Evolutionary conservation across 2,888 invertebrate genomes (phyloP).

Genomic region (Yponomeuta plumbellus): DNA sequence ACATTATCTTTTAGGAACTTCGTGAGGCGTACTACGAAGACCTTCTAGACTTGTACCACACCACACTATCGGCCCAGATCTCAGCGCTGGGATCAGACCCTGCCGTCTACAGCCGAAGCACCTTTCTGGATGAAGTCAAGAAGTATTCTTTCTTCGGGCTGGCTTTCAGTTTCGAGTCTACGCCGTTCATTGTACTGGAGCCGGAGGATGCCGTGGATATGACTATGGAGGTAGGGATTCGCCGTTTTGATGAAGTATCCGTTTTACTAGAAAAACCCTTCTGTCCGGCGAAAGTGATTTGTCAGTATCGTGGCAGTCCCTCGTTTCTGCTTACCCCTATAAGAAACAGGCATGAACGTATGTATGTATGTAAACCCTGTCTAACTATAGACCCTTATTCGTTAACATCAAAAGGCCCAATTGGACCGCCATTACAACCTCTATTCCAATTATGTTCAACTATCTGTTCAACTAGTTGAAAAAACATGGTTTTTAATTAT

Average conservation of each 20-base stretch:
- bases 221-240: constrained; percentile 55
- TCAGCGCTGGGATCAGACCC: constrained; percentile 78
- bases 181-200: constrained; percentile 73
- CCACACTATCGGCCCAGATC: constrained; percentile 71
- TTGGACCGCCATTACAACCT: no score
- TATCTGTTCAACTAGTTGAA: no score
- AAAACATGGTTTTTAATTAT: no score
- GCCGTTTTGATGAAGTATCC: background rate
- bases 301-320: no score
- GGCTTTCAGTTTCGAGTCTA: constrained; percentile 77
- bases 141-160: constrained; percentile 75
- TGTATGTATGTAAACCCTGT: no score
- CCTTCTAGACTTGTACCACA: constrained; percentile 78
- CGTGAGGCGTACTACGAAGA: constrained; percentile 76
- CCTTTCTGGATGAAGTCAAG: constrained; percentile 73
- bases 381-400: no score
- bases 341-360: no score
- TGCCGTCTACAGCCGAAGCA: constrained; percentile 67
- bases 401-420: no score
- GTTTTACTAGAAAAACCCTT: no score
- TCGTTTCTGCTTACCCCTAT: no score
- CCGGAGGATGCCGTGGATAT: constrained; percentile 76
- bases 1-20: constrained; percentile 37
- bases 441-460: no score
- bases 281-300: no score